Evolutionary conservation across 2,113 vertebrate species (phyloP).

Genomic region (Jacana jacana): DNA sequence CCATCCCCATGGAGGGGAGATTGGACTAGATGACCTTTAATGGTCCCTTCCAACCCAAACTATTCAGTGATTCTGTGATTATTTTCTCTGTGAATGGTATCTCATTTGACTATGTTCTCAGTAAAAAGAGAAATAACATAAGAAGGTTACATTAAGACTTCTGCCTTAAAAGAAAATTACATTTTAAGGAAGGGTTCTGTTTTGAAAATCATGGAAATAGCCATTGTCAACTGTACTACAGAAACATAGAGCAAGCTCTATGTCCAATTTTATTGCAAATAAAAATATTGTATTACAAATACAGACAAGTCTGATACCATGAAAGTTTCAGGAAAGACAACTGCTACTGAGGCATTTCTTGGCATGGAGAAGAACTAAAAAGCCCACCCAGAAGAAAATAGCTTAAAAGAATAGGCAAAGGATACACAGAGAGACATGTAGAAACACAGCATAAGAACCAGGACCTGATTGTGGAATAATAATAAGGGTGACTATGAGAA

Average conservation of each 20-base stretch:
- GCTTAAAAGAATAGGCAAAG: background rate
- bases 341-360: background rate
- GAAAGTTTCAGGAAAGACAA: background rate
- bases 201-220: background rate
- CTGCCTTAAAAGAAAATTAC: background rate
- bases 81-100: background rate
- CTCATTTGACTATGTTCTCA: background rate
- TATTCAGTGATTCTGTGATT: background rate
- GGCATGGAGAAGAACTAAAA: background rate
- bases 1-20: background rate
- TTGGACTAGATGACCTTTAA: background rate
- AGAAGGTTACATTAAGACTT: background rate
- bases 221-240: background rate
- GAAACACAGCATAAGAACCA: background rate
- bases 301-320: background rate
- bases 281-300: background rate
- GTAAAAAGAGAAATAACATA: background rate
- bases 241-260: background rate
- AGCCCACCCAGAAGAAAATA: background rate
- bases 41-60: background rate
- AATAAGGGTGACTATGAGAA: background rate
- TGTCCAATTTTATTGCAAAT: background rate
- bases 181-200: background rate
- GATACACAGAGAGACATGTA: background rate
- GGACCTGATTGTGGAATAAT: background rate